These are phyloP conservation scores for Riparia riparia DNA, from an alignment of 2,113 vertebrate species.

Conservation along the genomic window DNA sequence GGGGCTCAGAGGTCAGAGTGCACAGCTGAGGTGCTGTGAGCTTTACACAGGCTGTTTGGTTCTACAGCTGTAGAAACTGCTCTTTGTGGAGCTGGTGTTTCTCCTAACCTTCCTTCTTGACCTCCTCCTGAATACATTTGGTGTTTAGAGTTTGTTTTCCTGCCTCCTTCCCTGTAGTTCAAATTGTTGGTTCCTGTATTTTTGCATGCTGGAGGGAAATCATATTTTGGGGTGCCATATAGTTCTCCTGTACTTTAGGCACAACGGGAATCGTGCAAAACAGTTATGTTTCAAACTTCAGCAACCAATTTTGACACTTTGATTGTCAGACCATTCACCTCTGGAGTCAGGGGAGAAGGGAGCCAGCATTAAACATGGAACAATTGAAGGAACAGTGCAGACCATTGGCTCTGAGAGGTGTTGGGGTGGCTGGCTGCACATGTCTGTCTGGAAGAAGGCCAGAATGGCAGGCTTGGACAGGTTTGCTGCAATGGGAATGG, in stretches of 20 bases:
- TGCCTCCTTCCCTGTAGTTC: not conserved
- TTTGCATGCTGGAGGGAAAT: not conserved
- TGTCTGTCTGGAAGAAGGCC: not conserved
- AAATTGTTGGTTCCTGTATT: not conserved
- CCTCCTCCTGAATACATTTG: not conserved
- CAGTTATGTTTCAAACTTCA: not conserved
- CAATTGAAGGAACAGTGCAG: not conserved
- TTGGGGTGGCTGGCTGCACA: not conserved
- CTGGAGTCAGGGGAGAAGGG: no score
- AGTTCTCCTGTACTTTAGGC: not conserved
- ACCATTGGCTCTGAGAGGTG: not conserved
- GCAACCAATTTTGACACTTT: not conserved
- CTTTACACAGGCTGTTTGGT: fast-evolving
- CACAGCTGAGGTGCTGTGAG: not conserved
- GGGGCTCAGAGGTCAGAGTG: not conserved
- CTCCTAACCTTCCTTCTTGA: not conserved
- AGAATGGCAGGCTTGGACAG: not conserved
- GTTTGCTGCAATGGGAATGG: not conserved
- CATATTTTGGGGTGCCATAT: not conserved
- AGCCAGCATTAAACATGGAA: not conserved
- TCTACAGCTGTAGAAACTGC: not conserved
- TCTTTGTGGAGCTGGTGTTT: not conserved
- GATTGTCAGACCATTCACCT: not conserved
- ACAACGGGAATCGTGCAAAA: not conserved
- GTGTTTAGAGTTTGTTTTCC: not conserved